Base-by-base conservation (phyloP, 2,797 vertebrate species). In the Oreonectes daqikongensis region DNA sequence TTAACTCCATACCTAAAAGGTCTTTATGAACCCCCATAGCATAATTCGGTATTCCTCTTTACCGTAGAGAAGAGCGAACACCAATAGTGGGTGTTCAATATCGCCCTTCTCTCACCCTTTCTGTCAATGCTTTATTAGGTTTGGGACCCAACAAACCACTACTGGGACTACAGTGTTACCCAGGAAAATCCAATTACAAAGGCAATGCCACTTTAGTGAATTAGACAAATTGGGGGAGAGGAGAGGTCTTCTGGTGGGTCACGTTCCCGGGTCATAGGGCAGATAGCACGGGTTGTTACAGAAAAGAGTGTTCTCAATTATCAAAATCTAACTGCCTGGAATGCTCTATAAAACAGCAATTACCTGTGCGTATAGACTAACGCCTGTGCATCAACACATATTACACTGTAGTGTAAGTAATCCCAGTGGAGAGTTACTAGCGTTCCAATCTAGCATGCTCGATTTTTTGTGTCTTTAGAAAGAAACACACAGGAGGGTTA, bases 401-500 rank as follows among this genome's bases (percentile, higher is more conserved):
- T 55, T 79, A 79, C 17, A 28, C 32, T 75, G 42, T 59, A 53
- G 3, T 79, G 26, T 66, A 63, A 69, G 52, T 30, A 60, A 77
- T 79, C 42, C 70, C 79, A 61, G 30, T 63, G 26, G 79, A 79
- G 65, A 73, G 77, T 67, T 61, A 60, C 42, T 22, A 32, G 44
- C 57, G 74, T 44, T 48, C 63, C 24, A 28, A 77, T 70, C 61
- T 77, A 79, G 28, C 53, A 48, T 71, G 46, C 40, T 32, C 12
- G 5, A 26, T 59, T 32, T 65, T 28, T 72, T 65, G 69, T 55
- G 59, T 68, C 53, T 78, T 59, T 80, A 60, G 20, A 50, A 57
- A 53, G 64, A 44, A 71, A 50, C 52, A 60, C 32, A 69, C 52
- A 48, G 44, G 38, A 90, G 87, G 87, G 89, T 90, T 89, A 88